Base-by-base conservation (phyloP, 2,113 vertebrate species). In the Elachura formosa region DNA sequence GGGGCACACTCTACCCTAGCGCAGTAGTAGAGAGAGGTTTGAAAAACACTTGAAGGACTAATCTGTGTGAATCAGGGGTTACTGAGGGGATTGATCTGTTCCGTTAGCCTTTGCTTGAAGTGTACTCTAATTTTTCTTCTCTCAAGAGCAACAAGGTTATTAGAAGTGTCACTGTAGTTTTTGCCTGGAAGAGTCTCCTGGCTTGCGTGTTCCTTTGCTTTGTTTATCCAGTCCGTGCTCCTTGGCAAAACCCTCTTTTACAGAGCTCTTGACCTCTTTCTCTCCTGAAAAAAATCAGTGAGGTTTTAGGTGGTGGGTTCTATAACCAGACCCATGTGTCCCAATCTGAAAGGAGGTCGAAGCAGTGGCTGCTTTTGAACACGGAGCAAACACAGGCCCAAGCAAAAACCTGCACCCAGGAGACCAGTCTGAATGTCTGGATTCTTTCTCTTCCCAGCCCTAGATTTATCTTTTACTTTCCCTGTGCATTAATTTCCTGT, bases 241-340 rank as follows among this genome's bases (percentile, higher is more conserved):
- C 59, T 64, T 73, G n/a, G 29, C 45, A 67, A 58, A 67, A 19
- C 43, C 48, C 12, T 48, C 19, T 41, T 56, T 38, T 51, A 36
- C 31, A 4, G 16, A 20, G 17, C 54, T 93, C 51, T 84, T 81
- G 34, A 40, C 31, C 17, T 61, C 40, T 17, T 79, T 56, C 25
- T 55, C 10, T 58, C 46, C 33, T 51, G 46, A 69, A 34, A 62
- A 51, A n/a, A 6, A 24, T 33, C 26, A 34, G 18, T 41, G 52
- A 87, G 26, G 22, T 24, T 87, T 62, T 41, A 80, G 29, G 43
- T 67, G 55, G 36, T 51, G 43, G 43, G 25, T 58, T 89, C 63
- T n/a, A 1, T 61, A 40, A 29, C 20, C 16, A 38, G 11, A 24
- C 25, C 6, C 6, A 8, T 0, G 1, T 56, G 38, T 36, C 12